A percentile compares a stretch with the other conserved stretches of the same genome.
Conservation (phyloP, 2,113 vertebrate species). For the Varanus komodoensis region DNA sequence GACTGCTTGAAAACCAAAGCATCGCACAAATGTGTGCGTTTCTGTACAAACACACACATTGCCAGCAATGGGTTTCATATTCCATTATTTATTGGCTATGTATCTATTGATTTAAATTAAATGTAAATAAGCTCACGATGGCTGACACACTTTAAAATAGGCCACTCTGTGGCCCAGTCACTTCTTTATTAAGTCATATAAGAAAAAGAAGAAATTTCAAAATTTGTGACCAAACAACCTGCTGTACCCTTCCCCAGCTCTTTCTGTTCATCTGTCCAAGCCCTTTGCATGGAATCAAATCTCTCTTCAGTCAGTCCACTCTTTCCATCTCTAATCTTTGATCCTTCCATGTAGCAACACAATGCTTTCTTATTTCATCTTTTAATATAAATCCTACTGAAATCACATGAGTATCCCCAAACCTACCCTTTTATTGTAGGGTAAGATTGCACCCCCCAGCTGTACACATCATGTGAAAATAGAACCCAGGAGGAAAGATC, state of each 20-base stretch:
- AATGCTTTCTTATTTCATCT: not conserved
- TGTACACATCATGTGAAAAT: not conserved
- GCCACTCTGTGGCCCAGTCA: not conserved
- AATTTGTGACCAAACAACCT: not conserved
- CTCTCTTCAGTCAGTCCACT: not conserved
- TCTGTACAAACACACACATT: not conserved
- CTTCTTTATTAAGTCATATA: not conserved
- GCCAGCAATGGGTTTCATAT: constrained; percentile 40
- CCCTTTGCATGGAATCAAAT: not conserved
- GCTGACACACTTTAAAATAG: not conserved
- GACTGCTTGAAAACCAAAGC: constrained; percentile 47
- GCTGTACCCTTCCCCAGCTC: not conserved
- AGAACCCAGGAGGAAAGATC: not conserved
- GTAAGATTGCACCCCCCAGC: not conserved
- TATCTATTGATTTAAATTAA: not conserved
- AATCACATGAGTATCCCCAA: not conserved
- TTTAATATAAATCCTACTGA: not conserved
- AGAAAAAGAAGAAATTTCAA: not conserved
- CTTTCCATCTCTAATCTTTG: not conserved
- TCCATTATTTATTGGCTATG: constrained; percentile 40
- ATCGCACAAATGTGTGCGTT: constrained; percentile 34
- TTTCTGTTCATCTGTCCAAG: not conserved
- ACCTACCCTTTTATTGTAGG: not conserved
- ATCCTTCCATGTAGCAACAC: not conserved
- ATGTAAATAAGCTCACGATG: not conserved